A percentile compares a stretch with the other conserved stretches of the same genome.
These are phyloP conservation scores for Hemithea aestivaria DNA, from an alignment of 2,888 invertebrate genomes.

Conservation along the genomic window DNA sequence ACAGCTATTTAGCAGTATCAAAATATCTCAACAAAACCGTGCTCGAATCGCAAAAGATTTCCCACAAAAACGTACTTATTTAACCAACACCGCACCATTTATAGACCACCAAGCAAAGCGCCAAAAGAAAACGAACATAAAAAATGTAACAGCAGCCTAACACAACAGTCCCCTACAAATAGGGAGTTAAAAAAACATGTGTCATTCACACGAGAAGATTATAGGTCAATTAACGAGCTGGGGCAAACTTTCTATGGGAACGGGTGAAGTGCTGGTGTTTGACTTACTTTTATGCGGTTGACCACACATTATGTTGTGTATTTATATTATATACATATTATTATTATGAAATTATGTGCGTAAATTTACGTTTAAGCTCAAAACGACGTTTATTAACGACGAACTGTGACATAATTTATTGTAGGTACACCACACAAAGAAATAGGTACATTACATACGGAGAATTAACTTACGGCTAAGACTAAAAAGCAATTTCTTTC, in stretches of 20 bases:
- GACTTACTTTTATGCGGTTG: conserved; percentile 39
- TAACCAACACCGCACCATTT: conserved; percentile 13
- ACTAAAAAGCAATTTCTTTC: no score
- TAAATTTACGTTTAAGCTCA: no score
- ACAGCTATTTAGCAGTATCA: no score
- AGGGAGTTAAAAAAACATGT: conserved; percentile 28
- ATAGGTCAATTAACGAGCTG: conserved; percentile 61
- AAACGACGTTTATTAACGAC: no score
- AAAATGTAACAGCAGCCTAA: conserved; percentile 58
- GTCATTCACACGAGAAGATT: conserved; percentile 59
- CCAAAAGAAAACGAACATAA: conserved; percentile 44
- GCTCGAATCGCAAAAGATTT: neutral
- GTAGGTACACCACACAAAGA: no score
- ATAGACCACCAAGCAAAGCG: conserved; percentile 47
- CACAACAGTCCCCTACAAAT: conserved; percentile 50
- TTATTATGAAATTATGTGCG: no score
- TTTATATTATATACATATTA: no score
- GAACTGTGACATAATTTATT: no score
- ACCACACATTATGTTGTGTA: conserved; percentile 20
- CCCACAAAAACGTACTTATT: conserved; percentile 8
- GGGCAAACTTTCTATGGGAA: conserved; percentile 57
- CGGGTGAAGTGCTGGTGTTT: conserved; percentile 33
- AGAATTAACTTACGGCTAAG: no score
- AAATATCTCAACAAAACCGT: no score
- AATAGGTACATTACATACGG: no score